Conservation (phyloP, 2,888 invertebrate genomes). For the Oxystoma pomonae region DNA sequence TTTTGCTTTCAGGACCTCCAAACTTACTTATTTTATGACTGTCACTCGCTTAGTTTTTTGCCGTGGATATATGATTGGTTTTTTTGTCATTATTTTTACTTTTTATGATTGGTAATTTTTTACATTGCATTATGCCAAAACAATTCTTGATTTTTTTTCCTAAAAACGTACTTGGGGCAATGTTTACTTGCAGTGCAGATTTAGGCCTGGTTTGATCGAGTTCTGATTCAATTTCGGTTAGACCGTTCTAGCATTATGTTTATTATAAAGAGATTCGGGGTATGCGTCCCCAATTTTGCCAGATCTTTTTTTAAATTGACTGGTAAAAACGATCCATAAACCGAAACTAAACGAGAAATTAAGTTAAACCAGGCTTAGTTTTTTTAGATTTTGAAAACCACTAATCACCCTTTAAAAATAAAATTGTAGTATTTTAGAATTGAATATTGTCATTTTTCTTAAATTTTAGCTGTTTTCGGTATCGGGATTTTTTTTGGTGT, state of each 20-base stretch:
- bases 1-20: conserved; percentile 4
- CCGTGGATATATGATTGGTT: conserved; percentile 37
- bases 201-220: too few species aligned
- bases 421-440: conserved; percentile 31
- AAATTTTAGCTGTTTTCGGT: not conserved
- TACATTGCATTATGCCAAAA: conserved; percentile 27
- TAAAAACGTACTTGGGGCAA: too few species aligned
- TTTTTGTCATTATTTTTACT: conserved; percentile 31
- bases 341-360: too few species aligned
- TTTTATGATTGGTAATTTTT: conserved; percentile 36
- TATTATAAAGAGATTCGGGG: too few species aligned
- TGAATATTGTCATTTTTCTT: conserved; percentile 42
- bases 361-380: too few species aligned
- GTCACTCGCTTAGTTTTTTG: conserved; percentile 48
- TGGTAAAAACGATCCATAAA: too few species aligned
- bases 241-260: too few species aligned
- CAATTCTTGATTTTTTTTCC: too few species aligned
- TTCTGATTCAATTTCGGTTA: too few species aligned
- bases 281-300: too few species aligned
- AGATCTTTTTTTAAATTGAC: too few species aligned
- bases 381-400: conserved; percentile 31
- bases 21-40: conserved; percentile 32
- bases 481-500: not conserved
- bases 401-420: conserved; percentile 29
- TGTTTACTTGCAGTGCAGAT: too few species aligned